Evolutionary conservation across 2,797 vertebrate genomes (phyloP).

Genomic region (Kryptopterus vitreolus): DNA sequence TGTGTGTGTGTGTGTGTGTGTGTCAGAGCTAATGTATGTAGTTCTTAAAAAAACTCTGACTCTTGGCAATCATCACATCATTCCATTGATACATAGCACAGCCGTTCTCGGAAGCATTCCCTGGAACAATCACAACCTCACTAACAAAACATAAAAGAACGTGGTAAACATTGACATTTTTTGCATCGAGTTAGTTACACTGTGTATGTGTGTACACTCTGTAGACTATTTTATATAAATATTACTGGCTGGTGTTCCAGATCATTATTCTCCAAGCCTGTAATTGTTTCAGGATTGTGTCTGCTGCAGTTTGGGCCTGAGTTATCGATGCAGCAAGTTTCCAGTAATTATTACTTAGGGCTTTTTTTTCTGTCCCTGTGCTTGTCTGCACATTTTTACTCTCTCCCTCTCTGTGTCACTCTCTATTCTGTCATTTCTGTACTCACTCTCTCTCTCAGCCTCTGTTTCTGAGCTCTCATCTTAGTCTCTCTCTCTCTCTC

Average conservation of each 20-base stretch:
- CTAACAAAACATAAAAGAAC: too few relatives aligned
- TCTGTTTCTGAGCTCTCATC: too few relatives aligned
- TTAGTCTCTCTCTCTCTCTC: too few relatives aligned
- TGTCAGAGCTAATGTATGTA: too few relatives aligned
- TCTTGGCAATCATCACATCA: too few relatives aligned
- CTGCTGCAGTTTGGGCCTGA: background rate
- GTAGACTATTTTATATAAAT: background rate
- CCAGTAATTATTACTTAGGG: background rate
- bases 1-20: too few relatives aligned
- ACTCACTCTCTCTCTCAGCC: background rate
- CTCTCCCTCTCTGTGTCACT: background rate
- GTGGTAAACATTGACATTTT: background rate
- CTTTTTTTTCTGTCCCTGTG: background rate
- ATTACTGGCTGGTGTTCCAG: background rate
- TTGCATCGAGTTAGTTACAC: too few relatives aligned
- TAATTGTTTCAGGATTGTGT: conserved; percentile 13
- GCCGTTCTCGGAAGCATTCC: too few relatives aligned
- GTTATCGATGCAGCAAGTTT: conserved; percentile 9
- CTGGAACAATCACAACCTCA: too few relatives aligned
- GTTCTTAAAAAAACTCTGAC: too few relatives aligned
- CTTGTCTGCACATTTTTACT: conserved; percentile 22
- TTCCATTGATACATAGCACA: too few relatives aligned
- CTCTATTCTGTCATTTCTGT: too few relatives aligned
- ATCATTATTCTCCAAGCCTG: background rate
- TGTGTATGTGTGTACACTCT: background rate